Base-by-base conservation (phyloP, 2,888 invertebrate genomes). In the Amorpha juglandis region DNA sequence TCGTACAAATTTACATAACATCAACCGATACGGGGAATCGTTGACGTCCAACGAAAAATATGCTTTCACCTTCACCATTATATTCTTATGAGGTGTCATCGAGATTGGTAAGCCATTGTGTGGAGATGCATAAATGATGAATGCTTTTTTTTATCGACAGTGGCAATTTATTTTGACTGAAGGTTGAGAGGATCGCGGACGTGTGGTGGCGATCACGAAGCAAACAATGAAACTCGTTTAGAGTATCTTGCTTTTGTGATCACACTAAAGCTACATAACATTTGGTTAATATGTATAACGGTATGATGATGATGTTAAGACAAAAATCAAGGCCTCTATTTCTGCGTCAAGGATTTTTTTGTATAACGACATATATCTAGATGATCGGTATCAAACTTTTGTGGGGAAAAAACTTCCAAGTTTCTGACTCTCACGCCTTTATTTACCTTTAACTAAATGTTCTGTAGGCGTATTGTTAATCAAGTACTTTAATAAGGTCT, bases 21-120 rank as follows among this genome's bases (percentile, higher is more conserved):
- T 19, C 66, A 51, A 11, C 38, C 42, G 58, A 58, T 58, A 58
- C 58, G 58, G 58, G 14, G 45, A 63, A 45, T 14, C 51, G 51
- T 38, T 62, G 51, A 62, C 50, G 52, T 52, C 45, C 52, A 42
- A 58, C 38, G 58, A 58, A 58, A 58, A 58, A 58, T 58, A 67
- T 51, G 66, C 77, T 78, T 78, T 77, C 74, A 69, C 72, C 42
- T 51, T 16, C 63, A 11, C 52, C 50, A 45, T 65, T 63, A 33
- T 63, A 48, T 63, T 63, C 58, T 58, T 19, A 58, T 58, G 58
- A 58, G 58, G 38, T 58, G 58, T 58, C 58, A 38, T 42, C 42
- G 58, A 38, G 19, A 58, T 58, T 58, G n/a, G 38, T 38, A 35
- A 38, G 12, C 38, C 58, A 58, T 58, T 58, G 58, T 58, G 16